Conservation (phyloP, 1,140 invertebrate species). For the Platyscapa corneri region DNA sequence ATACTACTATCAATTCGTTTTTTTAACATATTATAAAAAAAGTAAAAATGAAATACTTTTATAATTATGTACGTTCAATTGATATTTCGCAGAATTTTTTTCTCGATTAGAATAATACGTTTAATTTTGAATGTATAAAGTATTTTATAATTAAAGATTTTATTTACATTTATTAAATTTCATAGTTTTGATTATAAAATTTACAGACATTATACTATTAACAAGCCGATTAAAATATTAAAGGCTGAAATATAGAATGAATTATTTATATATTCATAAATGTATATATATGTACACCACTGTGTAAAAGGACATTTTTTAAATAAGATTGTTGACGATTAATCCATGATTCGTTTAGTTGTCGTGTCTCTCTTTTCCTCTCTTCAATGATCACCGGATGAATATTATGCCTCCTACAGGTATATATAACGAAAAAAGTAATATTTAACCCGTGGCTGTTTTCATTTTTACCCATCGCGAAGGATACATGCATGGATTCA, state of each 20-base stretch:
- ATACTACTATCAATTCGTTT: not conserved
- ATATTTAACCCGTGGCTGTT: not conserved
- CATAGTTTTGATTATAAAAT: too few relatives aligned
- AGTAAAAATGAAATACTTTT: not conserved
- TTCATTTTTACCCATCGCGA: not conserved
- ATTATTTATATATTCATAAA: too few relatives aligned
- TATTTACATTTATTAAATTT: too few relatives aligned
- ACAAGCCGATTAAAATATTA: not conserved
- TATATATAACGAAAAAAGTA: slow-evolving; percentile 27
- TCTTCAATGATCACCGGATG: slow-evolving; percentile 15
- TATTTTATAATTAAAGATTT: too few relatives aligned
- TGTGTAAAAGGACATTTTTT: slow-evolving; percentile 50
- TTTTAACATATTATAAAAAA: not conserved
- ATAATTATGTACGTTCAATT: not conserved
- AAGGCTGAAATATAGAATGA: not conserved
- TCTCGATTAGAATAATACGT: too few relatives aligned
- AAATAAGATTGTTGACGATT: slow-evolving; percentile 47
- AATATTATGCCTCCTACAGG: slow-evolving; percentile 49
- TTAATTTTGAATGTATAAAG: too few relatives aligned
- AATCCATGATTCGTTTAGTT: slow-evolving; percentile 26
- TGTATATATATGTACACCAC: not conserved
- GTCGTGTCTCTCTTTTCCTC: slow-evolving; percentile 30
- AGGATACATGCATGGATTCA: not conserved
- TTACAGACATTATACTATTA: too few relatives aligned
- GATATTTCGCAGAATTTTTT: not conserved